Base-by-base conservation (phyloP, 2,797 vertebrate genomes). In the Cirrhinus molitorella region DNA sequence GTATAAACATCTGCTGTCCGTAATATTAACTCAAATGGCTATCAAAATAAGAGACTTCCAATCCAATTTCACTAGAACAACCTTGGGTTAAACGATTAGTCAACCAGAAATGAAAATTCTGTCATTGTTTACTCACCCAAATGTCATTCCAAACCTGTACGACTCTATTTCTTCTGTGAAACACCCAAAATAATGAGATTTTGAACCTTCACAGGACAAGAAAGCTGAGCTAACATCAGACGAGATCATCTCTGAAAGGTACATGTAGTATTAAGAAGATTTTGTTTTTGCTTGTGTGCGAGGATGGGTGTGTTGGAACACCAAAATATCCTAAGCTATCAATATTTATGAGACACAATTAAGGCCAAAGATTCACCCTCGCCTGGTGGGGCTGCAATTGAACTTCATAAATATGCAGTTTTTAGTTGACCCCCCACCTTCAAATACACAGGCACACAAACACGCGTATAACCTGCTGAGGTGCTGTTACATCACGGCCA, bases 321-420 rank as follows among this genome's bases (percentile, higher is more conserved):
- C 78, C 59, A 79, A 85, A 86, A 89, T 79, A 77, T 80, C 55
- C 57, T 78, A 40, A 85, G 23, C 66, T 74, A 87, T 89, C 79
- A 79, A 90, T 90, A 89, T 87, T 89, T 77, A 89, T 90, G 68
- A 90, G 53, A 80, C 84, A 85, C 88, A 89, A 90, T 89, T 89
- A 90, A 85, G 86, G 80, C 84, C 86, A 83, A 85, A 71, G 81
- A 79, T 85, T 85, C 65, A 72, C 68, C 83, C 74, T 68, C 73
- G n/a, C 61, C 85, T 87, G 72, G 75, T 76, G 86, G 73, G 87
- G 74, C 80, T 83, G 83, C 79, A 85, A 87, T 87, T 80, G 80
- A 81, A 81, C 73, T 83, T 88, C 61, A 89, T 89, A 87, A 88
- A 88, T 89, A 89, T 89, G 85, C 74, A 88, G 85, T 86, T 83